Evolutionary conservation across 2,888 invertebrate genomes (phyloP).

Genomic region (Gryllus longicercus): DNA sequence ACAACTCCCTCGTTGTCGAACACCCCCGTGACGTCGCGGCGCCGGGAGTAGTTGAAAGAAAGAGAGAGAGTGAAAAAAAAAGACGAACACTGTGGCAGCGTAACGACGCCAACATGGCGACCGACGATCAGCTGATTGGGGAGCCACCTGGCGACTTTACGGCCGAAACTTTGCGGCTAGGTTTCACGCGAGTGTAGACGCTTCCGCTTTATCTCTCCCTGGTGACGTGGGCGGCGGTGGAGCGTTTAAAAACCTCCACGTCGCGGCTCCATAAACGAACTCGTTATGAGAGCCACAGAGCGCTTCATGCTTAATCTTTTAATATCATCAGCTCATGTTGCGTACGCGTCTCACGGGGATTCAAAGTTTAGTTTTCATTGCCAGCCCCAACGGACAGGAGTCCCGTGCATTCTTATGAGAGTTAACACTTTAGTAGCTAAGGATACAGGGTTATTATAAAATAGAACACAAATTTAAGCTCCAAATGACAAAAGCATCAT

Average conservation of each 20-base stretch:
- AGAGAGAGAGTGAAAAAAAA: neutral
- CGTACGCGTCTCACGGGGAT: neutral
- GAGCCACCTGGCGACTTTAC: neutral
- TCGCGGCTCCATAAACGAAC: neutral
- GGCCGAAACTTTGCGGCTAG: neutral
- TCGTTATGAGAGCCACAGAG: neutral
- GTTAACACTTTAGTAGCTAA: too few relatives aligned
- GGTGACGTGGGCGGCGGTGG: neutral
- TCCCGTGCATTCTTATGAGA: too few relatives aligned
- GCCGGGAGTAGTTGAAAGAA: neutral
- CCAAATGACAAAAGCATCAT: too few relatives aligned
- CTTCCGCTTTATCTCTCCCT: neutral
- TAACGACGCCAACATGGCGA: neutral
- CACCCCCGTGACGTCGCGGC: neutral
- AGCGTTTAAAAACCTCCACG: neutral
- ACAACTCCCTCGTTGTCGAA: neutral
- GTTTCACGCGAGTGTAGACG: neutral
- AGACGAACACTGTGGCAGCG: neutral
- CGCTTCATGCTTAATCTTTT: constrained; percentile 6
- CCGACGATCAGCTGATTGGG: neutral
- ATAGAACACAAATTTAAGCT: too few relatives aligned
- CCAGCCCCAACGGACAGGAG: neutral
- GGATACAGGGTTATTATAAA: too few relatives aligned
- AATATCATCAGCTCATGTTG: neutral
- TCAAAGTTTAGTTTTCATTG: neutral